phyloP scores from a whole-genome alignment of 2,113 vertebrate genomes.

The Leptobrachium leishanense region DNA sequence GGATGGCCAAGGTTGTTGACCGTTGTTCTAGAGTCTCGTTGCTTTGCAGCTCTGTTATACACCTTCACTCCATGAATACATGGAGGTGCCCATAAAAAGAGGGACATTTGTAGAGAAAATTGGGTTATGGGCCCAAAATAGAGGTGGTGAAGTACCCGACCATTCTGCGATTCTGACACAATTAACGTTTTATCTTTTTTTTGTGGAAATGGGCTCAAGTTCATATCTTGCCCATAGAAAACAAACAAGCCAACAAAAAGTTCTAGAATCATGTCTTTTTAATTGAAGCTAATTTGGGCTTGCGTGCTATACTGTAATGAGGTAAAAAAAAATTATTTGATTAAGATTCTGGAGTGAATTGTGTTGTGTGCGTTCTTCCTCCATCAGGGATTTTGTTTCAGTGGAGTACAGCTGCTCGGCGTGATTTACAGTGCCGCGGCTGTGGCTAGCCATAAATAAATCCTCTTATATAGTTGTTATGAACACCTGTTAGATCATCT shows the following conservation, averaged over 20 bases:
- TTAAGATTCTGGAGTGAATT: conserved; percentile 87
- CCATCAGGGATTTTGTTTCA: conserved; percentile 82
- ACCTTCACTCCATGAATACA: too few species aligned
- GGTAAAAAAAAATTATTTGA: conserved; percentile 79
- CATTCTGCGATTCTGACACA: too few species aligned
- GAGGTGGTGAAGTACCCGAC: too few species aligned
- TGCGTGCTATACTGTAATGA: conserved; percentile 68
- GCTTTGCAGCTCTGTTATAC: too few species aligned
- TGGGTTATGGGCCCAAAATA: too few species aligned
- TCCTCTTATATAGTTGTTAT: conserved; percentile 96
- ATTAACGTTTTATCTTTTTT: too few species aligned
- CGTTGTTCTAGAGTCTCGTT: too few species aligned
- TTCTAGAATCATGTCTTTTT: conserved; percentile 54
- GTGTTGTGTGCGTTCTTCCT: conserved; percentile 73
- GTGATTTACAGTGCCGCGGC: conserved; percentile 84
- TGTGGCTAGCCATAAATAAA: conserved; percentile 94
- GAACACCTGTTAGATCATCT: conserved; percentile 97
- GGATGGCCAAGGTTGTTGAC: too few species aligned
- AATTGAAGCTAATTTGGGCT: conserved; percentile 69
- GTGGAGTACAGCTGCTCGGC: conserved; percentile 82
- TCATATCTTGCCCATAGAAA: too few species aligned
- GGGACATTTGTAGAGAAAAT: too few species aligned
- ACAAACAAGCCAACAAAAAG: conserved; percentile 4
- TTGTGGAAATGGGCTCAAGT: too few species aligned
- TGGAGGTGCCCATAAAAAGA: too few species aligned